Conservation (phyloP, 2,888 invertebrate genomes). For the Drosophila nr. perissopoda region DNA sequence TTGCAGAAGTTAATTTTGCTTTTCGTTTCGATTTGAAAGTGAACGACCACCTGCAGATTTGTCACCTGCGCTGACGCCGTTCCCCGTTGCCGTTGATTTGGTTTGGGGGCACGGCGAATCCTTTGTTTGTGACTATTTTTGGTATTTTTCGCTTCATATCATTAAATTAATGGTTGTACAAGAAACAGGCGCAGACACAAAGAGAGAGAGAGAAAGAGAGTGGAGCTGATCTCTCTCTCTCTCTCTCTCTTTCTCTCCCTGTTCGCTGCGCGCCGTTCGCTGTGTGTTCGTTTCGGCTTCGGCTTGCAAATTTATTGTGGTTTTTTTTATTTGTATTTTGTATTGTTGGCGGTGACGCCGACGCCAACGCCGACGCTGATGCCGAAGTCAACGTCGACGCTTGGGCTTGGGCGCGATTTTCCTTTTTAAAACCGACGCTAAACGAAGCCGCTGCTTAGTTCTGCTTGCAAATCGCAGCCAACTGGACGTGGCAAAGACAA, state of each 20-base stretch:
- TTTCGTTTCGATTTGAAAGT: conserved; percentile 17
- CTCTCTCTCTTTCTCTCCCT: neutral
- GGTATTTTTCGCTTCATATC: conserved; percentile 22
- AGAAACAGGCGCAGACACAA: conserved; percentile 6
- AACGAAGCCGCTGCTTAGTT: conserved; percentile 78
- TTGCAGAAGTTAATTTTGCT: neutral
- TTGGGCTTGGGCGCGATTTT: conserved; percentile 65
- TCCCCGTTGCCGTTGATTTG: neutral
- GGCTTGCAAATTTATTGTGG: conserved; percentile 28
- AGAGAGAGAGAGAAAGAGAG: neutral
- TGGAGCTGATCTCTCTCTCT: neutral
- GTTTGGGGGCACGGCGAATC: conserved; percentile 34
- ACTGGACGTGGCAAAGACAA: conserved; percentile 68
- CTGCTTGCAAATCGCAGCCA: conserved; percentile 81
- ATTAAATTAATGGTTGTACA: conserved; percentile 18
- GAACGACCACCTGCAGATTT: conserved; percentile 36
- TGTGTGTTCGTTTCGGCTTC: conserved; percentile 23
- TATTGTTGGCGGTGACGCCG: conserved; percentile 23
- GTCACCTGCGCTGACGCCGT: conserved; percentile 15
- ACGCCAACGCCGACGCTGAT: conserved; percentile 21
- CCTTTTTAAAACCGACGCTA: conserved; percentile 67
- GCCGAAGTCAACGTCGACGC: conserved; percentile 40
- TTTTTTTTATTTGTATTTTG: conserved; percentile 17
- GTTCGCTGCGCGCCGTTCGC: conserved; percentile 7
- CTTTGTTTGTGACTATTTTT: conserved; percentile 48